Evolutionary conservation across 2,797 vertebrate species (phyloP), one percentile per base, ranked within the genome.

Genomic region (Gadopsis marmoratus): DNA sequence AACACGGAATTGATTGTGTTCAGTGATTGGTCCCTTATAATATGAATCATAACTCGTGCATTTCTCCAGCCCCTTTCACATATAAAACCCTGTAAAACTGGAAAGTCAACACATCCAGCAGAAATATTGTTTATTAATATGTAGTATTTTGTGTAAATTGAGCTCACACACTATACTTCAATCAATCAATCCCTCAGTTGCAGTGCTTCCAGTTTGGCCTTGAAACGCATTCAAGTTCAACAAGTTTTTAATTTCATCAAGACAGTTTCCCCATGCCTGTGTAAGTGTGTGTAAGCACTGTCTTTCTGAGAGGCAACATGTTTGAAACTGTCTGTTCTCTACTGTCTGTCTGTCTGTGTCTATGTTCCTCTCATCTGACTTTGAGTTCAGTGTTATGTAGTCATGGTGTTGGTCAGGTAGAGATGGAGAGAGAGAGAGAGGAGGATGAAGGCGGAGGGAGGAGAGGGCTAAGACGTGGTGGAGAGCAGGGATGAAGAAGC

Each of bases 301-400:
- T 72, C 26, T 45, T 48, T 76, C 51, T 66, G 66, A 81, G 63
- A 68, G 39, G 53, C 60, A 70, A 45, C 64, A 33, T 51, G 31
- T 74, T 33, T n/a, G 47, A 33, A 47, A 61, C 23, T 33, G 48
- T 76, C 71, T 74, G 53, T 51, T 56, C 33, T 53, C 50, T 23
- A 4, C 51, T 21, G 3, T 48, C 29, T 48, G 54, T 21, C 56
- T 39, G 48, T 33, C 56, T 56, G 67, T 65, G 43, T 33, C 56
- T 56, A 61, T 65, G 26, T 61, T 48, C 33, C n/a, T 79, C 60
- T 61, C 23, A 16, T 71, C 48, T 81, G 56, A 79, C 68, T 64
- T 56, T 72, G 45, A 72, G 75, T 71, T 70, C 61, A 81, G 59
- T 58, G 13, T 69, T 63, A 63, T 72, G 62, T 65, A 85, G 67